phyloP scores from a whole-genome alignment of 1,140 invertebrate genomes.

The Drosophila willistoni region DNA sequence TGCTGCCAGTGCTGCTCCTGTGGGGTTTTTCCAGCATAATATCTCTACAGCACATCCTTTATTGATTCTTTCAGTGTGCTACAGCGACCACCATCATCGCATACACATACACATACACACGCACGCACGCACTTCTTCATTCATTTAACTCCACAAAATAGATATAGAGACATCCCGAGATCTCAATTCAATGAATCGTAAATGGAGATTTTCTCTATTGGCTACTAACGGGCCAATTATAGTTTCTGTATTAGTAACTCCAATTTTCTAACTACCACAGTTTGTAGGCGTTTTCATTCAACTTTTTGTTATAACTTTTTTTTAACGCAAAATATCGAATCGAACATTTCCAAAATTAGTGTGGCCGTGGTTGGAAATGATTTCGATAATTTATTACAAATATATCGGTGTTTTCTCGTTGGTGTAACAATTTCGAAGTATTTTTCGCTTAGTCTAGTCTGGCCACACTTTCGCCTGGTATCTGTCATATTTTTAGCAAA shows the following conservation, averaged over 20 bases:
- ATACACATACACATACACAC: conserved; percentile 43
- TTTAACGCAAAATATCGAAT: conserved; percentile 55
- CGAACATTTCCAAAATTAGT: conserved; percentile 70
- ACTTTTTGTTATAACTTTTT: conserved; percentile 34
- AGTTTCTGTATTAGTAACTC: not conserved
- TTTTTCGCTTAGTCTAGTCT: not conserved
- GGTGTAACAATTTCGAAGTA: not conserved
- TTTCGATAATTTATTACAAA: conserved; percentile 1
- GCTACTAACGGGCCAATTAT: not conserved
- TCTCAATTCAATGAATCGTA: not conserved
- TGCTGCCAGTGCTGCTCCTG: conserved; percentile 33
- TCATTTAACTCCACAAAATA: conserved; percentile 49
- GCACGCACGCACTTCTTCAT: conserved; percentile 40
- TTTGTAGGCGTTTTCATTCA: conserved; percentile 37
- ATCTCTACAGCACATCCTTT: conserved; percentile 70
- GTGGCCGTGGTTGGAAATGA: not conserved
- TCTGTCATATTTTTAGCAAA: conserved; percentile 20
- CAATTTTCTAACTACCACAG: conserved; percentile 26
- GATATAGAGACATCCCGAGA: conserved; percentile 61
- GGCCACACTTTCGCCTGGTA: not conserved
- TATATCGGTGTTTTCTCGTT: not conserved
- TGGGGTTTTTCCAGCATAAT: conserved; percentile 41
- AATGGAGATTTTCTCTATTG: not conserved
- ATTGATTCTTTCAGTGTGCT: conserved; percentile 80
- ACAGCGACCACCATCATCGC: conserved; percentile 29